phyloP scores from a whole-genome alignment of 2,888 invertebrate genomes.

The Griposia aprilina region DNA sequence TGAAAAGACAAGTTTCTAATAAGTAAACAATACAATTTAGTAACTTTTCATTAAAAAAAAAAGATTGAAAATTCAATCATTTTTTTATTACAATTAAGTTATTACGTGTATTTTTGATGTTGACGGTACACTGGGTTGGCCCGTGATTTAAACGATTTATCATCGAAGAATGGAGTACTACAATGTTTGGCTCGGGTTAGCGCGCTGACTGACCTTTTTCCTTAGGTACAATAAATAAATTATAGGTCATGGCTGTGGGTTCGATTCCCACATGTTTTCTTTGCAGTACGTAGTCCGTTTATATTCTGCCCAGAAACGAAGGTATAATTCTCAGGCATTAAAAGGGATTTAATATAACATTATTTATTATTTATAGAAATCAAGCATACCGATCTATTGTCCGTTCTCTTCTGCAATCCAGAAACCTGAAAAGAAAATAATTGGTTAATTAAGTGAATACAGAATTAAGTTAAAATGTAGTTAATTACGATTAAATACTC shows the following conservation, averaged over 20 bases:
- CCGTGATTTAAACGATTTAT: conserved; percentile 44
- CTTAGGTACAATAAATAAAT: neutral
- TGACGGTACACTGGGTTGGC: conserved; percentile 18
- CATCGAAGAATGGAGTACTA: conserved; percentile 31
- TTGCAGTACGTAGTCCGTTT: neutral
- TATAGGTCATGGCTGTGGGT: neutral
- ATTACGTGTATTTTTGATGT: neutral
- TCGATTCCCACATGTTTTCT: neutral
- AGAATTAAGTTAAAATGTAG: neutral
- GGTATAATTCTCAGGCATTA: neutral
- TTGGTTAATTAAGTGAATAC: neutral
- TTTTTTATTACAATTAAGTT: neutral
- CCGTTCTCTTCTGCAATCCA: conserved; percentile 14
- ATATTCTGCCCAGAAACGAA: neutral
- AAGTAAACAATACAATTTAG: neutral
- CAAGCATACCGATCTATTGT: conserved; percentile 5
- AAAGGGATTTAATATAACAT: neutral
- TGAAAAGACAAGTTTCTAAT: neutral
- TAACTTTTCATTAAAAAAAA: neutral
- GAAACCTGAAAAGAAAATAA: conserved; percentile 29
- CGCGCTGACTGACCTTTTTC: neutral
- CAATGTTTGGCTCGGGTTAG: conserved; percentile 3
- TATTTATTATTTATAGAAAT: neutral
- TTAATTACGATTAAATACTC: neutral
- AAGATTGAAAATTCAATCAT: neutral